Evolutionary conservation across 2,113 vertebrate species (phyloP).

Genomic region (Leuciscus idus): DNA sequence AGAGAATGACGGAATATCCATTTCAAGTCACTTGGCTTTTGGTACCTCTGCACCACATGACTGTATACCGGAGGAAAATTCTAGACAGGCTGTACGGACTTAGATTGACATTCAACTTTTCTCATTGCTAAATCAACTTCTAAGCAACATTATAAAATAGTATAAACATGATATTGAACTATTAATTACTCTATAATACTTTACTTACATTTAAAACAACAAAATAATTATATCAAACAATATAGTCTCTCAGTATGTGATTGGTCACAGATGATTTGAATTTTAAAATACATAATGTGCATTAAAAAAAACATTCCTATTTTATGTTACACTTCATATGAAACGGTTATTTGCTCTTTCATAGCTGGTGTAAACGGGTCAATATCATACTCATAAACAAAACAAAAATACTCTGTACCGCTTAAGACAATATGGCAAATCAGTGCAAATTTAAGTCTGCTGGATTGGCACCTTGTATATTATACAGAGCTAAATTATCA

Average conservation of each 20-base stretch:
- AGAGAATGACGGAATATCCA: background rate
- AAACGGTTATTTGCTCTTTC: conserved; percentile 51
- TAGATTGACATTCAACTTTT: background rate
- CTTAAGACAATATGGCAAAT: conserved; percentile 63
- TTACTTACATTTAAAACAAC: conserved; percentile 7
- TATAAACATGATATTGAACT: conserved; percentile 21
- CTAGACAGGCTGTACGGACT: background rate
- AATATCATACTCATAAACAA: conserved; percentile 3
- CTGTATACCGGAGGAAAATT: background rate
- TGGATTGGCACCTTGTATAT: conserved; percentile 23
- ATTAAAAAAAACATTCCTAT: background rate
- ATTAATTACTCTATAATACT: conserved; percentile 11
- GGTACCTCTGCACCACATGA: background rate
- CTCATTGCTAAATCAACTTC: background rate
- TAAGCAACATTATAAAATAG: background rate
- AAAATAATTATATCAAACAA: background rate
- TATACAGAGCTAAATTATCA: conserved; percentile 2
- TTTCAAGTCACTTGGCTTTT: background rate
- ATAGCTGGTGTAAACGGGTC: conserved; percentile 12
- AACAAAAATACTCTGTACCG: background rate
- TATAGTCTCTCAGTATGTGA: background rate
- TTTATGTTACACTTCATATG: conserved; percentile 50
- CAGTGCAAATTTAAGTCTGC: conserved; percentile 62
- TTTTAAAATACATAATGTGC: background rate
- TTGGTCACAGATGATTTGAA: conserved; percentile 17